These are phyloP conservation scores for Hippocampus abdominalis DNA, from an alignment of 2,113 vertebrate genomes.

Conservation along the genomic window DNA sequence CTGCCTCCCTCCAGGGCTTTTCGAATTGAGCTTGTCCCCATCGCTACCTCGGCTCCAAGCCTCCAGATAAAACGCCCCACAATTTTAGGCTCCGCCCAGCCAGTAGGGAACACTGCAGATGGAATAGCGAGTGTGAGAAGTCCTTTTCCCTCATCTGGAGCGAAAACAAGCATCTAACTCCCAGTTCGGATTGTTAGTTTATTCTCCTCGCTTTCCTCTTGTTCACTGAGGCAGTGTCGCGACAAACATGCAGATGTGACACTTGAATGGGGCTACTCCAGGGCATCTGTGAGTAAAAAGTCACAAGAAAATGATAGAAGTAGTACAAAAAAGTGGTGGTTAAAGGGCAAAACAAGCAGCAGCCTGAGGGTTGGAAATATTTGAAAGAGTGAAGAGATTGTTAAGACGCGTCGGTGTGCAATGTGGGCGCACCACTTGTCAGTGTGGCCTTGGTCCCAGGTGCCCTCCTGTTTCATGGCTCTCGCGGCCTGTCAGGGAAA, in stretches of 20 bases:
- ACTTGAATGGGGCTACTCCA: constrained; percentile 53
- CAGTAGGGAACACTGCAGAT: constrained; percentile 14
- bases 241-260: constrained; percentile 53
- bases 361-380: constrained; percentile 53
- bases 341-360: constrained; percentile 29
- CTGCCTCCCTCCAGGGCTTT: constrained; percentile 55
- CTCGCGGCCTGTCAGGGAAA: constrained; percentile 68
- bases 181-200: constrained; percentile 70
- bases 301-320: constrained; percentile 34
- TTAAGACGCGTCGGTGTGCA: constrained; percentile 40
- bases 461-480: constrained; percentile 69
- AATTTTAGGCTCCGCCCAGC: constrained; percentile 42
- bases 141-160: constrained; percentile 41
- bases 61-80: constrained; percentile 37
- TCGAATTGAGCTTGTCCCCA: constrained; percentile 52
- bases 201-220: constrained; percentile 58
- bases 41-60: constrained; percentile 57
- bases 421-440: constrained; percentile 65
- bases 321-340: constrained; percentile 11
- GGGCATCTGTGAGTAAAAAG: constrained; percentile 43
- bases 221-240: constrained; percentile 37
- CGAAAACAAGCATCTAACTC: constrained; percentile 68
- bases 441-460: constrained; percentile 66
- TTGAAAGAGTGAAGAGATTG: constrained; percentile 56
- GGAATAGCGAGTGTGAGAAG: constrained; percentile 12